Base-by-base conservation (phyloP, 2,888 invertebrate species). In the Eutolmus rufibarbis region DNA sequence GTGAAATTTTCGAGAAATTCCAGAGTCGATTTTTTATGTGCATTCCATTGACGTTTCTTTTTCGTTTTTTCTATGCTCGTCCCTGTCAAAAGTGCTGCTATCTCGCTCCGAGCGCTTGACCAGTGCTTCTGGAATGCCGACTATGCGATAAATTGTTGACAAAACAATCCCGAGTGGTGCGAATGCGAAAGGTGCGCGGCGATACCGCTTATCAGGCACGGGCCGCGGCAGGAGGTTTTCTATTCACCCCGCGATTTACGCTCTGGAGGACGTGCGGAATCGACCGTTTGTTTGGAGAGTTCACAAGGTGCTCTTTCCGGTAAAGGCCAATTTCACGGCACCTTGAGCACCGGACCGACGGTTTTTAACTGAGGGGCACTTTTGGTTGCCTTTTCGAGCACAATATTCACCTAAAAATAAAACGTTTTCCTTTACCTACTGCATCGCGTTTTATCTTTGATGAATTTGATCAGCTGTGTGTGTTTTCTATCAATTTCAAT, bases 21-120 rank as follows among this genome's bases (percentile, higher is more conserved):
- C 82, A 84, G 31, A 84, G 40, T 57, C 66, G 57, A 84, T 84
- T 84, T 84, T 88, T 88, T 86, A 88, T 86, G 81, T 84, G 88
- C 88, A 88, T 88, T 88, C 88, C 88, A 88, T 88, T 79, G 88
- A 87, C 84, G 79, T 88, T 88, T 88, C 81, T 86, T 88, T 84
- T 87, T 79, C 78, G 14, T 78, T 66, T 87, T 87, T 87, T 86
- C 43, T 66, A 66, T 40, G 56, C 37, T 28, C 82, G 23, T 84
- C 82, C 14, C 56, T 57, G 57, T 84, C 82, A 12, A 40, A 66
- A 40, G 66, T 40, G 9, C 2, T 57, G 82, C 23, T 66, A 19
- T 66, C 37, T 19, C 66, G 43, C 46, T 84, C 56, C 2, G 12
- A 84, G 19, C 31, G 40, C 19, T 84, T 84, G 57, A 57, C 57